phyloP scores from a whole-genome alignment of 2,113 vertebrate genomes.

The Dicaeum eximium region DNA sequence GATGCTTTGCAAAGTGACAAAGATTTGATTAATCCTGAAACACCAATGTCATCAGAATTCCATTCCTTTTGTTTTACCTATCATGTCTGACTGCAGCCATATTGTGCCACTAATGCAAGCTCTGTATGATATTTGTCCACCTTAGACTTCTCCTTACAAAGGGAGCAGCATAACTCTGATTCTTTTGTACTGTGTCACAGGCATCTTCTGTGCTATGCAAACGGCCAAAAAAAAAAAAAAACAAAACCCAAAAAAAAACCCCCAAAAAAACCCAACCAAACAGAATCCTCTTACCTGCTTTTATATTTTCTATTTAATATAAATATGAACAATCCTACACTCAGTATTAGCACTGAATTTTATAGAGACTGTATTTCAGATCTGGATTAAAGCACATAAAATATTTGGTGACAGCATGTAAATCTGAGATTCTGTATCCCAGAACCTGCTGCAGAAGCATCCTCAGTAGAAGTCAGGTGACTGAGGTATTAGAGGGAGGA shows the following conservation, averaged over 20 bases:
- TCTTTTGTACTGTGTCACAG: neutral
- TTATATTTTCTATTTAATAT: neutral
- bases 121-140: neutral
- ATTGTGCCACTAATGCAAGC: neutral
- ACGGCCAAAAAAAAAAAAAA: neutral
- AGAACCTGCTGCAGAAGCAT: neutral
- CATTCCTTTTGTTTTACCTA: neutral
- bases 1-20: neutral
- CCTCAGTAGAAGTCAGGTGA: neutral
- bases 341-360: neutral
- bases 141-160: neutral
- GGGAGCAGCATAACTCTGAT: neutral
- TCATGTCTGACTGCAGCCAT: neutral
- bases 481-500: neutral
- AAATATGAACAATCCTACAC: neutral
- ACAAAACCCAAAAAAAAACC: no score
- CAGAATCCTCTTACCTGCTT: neutral
- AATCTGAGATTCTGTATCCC: neutral
- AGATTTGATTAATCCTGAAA: neutral
- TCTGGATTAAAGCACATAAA: neutral
- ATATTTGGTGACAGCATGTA: neutral
- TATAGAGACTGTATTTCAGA: neutral
- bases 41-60: neutral
- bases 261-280: no score
- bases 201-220: neutral